Percentiles rank a stretch among this genome's conserved stretches.
Evolutionary conservation across 1,140 invertebrate species (phyloP).

Genomic region (Sarcophaga bullata): DNA sequence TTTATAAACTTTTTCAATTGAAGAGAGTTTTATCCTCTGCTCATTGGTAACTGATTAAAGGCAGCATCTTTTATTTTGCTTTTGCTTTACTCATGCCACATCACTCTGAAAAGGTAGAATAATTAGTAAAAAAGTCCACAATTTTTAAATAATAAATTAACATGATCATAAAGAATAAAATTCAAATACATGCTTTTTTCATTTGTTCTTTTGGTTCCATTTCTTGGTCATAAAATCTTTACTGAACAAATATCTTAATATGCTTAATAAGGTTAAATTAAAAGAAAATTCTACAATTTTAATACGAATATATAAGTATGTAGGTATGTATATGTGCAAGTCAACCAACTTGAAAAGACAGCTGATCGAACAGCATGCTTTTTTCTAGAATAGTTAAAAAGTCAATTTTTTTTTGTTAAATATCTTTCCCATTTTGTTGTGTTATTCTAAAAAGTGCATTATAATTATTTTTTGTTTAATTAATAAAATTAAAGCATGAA

Average conservation of each 20-base stretch:
- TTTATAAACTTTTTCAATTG: slow-evolving; percentile 9
- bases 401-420: background rate
- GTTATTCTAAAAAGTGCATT: background rate
- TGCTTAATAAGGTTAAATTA: slow-evolving; percentile 3
- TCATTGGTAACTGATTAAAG: background rate
- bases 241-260: slow-evolving; percentile 31
- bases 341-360: background rate
- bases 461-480: background rate
- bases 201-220: background rate
- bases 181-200: slow-evolving; percentile 31
- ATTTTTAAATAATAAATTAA: slow-evolving; percentile 9
- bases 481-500: slow-evolving; percentile 11
- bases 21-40: slow-evolving; percentile 21
- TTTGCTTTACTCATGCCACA: background rate
- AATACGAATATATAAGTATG: slow-evolving; percentile 17
- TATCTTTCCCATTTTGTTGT: background rate
- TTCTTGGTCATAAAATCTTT: slow-evolving; percentile 35
- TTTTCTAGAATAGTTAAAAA: background rate
- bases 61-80: background rate
- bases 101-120: slow-evolving; percentile 29
- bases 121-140: slow-evolving; percentile 16
- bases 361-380: slow-evolving; percentile 15
- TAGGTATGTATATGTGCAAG: background rate
- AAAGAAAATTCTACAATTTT: slow-evolving; percentile 28
- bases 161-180: slow-evolving; percentile 3